Conservation (phyloP, 2,888 invertebrate species). For the Nipponacmea schrenckii region DNA sequence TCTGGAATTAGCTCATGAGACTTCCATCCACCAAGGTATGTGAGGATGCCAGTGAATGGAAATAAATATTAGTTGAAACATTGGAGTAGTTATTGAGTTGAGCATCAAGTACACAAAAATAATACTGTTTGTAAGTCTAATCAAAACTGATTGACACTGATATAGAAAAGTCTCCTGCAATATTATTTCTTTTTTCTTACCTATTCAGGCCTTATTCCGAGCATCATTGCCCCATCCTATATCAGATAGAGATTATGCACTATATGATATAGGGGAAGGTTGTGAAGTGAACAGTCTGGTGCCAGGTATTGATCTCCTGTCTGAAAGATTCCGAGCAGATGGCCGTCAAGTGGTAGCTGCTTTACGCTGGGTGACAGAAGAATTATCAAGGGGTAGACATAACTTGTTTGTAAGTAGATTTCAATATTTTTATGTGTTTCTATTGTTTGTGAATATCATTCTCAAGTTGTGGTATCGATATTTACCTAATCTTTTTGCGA, state of each 20-base stretch:
- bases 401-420: slow-evolving; percentile 61
- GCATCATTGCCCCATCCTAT: slow-evolving; percentile 65
- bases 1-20: no score
- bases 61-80: no score
- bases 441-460: background rate
- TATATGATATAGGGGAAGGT: slow-evolving; percentile 65
- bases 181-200: no score
- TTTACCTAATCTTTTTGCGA: background rate
- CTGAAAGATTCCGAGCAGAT: slow-evolving; percentile 64
- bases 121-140: no score
- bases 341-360: slow-evolving; percentile 61
- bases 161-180: no score
- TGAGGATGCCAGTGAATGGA: no score
- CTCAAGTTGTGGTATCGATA: background rate
- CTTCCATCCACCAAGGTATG: no score
- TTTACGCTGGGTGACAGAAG: slow-evolving; percentile 63
- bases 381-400: slow-evolving; percentile 61
- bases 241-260: slow-evolving; percentile 65
- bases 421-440: background rate
- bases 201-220: slow-evolving; percentile 62
- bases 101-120: no score
- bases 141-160: no score
- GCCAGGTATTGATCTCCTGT: slow-evolving; percentile 63
- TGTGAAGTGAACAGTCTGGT: slow-evolving; percentile 64
- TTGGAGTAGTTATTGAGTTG: no score